phyloP scores from a whole-genome alignment of 2,113 vertebrate species.

The Ageneiosus marmoratus region DNA sequence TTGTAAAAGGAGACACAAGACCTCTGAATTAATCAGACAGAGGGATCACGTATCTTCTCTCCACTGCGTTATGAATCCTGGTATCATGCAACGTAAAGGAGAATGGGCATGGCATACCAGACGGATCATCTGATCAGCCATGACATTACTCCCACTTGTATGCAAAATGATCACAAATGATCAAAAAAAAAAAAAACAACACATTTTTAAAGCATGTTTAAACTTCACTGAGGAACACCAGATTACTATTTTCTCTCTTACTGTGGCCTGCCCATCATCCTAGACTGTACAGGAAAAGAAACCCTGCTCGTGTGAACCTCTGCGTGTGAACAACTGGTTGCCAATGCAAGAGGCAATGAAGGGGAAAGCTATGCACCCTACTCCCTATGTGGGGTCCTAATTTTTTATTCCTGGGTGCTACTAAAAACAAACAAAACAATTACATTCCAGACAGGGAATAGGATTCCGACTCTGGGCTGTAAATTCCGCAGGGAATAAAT shows the following conservation, averaged over 20 bases:
- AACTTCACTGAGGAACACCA: neutral
- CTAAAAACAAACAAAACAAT: neutral
- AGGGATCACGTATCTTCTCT: neutral
- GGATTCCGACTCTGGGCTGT: neutral
- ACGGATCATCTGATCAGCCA: neutral
- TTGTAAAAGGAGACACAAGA: slow-evolving; percentile 48
- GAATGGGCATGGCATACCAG: neutral
- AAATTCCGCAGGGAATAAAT: neutral
- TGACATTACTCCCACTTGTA: neutral
- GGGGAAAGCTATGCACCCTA: neutral
- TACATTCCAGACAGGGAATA: neutral
- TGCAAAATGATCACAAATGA: neutral
- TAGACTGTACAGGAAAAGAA: neutral
- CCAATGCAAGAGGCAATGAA: neutral
- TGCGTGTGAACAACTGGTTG: no score
- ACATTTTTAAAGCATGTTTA: neutral
- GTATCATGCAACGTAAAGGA: neutral
- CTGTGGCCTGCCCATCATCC: neutral
- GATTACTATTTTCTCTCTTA: neutral
- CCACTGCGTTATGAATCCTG: neutral
- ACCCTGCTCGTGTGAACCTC: neutral
- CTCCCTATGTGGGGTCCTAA: neutral
- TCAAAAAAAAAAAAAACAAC: neutral
- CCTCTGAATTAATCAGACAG: slow-evolving; percentile 57
- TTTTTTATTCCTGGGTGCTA: neutral